Conservation (phyloP, 2,888 invertebrate species). For the Apodemia hepburni region DNA sequence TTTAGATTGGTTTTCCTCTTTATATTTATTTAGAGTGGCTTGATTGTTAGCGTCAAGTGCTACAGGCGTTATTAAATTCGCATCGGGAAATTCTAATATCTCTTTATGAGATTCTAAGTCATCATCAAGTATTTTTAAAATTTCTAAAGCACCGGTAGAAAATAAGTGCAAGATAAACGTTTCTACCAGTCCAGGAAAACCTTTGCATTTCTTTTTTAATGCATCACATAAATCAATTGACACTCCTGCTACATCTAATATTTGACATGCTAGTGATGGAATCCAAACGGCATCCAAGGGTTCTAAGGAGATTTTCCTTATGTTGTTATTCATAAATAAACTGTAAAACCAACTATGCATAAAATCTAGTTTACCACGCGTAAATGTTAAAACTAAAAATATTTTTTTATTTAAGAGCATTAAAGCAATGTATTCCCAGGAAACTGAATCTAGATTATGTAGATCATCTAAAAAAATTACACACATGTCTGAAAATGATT, state of each 20-base stretch:
- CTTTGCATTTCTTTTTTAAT: slow-evolving; percentile 63
- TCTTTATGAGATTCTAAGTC: slow-evolving; percentile 44
- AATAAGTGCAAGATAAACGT: slow-evolving; percentile 71
- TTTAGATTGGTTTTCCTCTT: slow-evolving; percentile 43
- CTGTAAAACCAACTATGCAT: slow-evolving; percentile 61
- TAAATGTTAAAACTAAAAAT: slow-evolving; percentile 53
- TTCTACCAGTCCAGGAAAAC: slow-evolving; percentile 76
- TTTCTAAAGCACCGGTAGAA: slow-evolving; percentile 63
- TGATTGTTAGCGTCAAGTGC: slow-evolving; percentile 55
- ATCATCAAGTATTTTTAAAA: slow-evolving; percentile 46
- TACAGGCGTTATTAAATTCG: slow-evolving; percentile 49
- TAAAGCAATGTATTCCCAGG: slow-evolving; percentile 63
- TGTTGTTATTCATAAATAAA: slow-evolving; percentile 54
- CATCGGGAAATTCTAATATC: slow-evolving; percentile 59
- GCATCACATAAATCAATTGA: slow-evolving; percentile 72
- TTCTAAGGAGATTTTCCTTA: slow-evolving; percentile 63
- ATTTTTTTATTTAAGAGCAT: slow-evolving; percentile 55
- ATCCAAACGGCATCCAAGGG: slow-evolving; percentile 60
- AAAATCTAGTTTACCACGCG: slow-evolving; percentile 59
- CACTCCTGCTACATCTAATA: slow-evolving; percentile 79
- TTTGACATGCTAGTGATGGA: slow-evolving; percentile 79
- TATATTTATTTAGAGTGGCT: slow-evolving; percentile 43
- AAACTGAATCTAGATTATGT: slow-evolving; percentile 66
- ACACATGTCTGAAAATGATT: slow-evolving; percentile 44
- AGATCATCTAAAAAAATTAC: slow-evolving; percentile 72